These are phyloP conservation scores for Odocoileus virginianus DNA, from an alignment of 2,113 vertebrate genomes.

Conservation along the genomic window DNA sequence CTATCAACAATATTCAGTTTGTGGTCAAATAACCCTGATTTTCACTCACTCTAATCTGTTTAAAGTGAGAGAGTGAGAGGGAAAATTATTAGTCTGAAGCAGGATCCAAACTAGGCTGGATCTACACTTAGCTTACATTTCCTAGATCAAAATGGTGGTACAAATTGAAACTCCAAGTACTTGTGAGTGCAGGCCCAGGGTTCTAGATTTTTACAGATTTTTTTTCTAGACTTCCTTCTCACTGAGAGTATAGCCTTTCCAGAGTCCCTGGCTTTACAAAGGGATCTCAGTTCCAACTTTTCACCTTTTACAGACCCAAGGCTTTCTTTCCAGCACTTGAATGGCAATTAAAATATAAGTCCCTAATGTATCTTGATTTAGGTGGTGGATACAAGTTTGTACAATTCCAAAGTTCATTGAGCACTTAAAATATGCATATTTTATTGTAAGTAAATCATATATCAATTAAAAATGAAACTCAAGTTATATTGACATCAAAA, in stretches of 20 bases:
- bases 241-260: not conserved
- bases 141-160: not conserved
- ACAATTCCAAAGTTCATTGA: not conserved
- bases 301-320: not conserved
- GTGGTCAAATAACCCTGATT: not conserved
- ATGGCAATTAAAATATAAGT: not conserved
- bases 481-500: not conserved
- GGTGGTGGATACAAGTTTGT: not conserved
- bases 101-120: not conserved
- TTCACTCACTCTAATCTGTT: not conserved
- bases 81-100: not conserved
- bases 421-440: not conserved
- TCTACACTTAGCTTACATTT: not conserved
- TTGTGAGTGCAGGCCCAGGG: not conserved
- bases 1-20: not conserved
- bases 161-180: not conserved
- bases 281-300: not conserved
- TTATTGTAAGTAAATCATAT: not conserved
- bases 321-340: not conserved
- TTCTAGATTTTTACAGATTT: not conserved
- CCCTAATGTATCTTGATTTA: not conserved
- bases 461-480: conserved; percentile 21
- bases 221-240: not conserved
- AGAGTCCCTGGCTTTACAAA: not conserved
- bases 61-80: not conserved